Base-by-base conservation (phyloP, 2,888 invertebrate genomes). In the Tipula confusa region DNA sequence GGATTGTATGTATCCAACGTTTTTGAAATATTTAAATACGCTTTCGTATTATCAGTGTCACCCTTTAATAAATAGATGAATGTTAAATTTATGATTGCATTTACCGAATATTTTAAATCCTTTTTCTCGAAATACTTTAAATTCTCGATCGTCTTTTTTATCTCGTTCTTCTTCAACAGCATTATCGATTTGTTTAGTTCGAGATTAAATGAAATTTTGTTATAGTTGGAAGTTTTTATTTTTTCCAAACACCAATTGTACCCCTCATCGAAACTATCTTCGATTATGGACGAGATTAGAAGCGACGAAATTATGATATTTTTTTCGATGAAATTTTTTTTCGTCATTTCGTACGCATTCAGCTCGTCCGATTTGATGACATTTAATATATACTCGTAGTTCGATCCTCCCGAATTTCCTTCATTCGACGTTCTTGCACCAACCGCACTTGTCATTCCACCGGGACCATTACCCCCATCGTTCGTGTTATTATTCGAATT, bases 171-270 rank as follows among this genome's bases (percentile, higher is more conserved):
- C 84, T 95, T 94, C 83, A 97, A 90, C 88, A 93, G 95, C 88
- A 95, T 95, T 85, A 96, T 93, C 0, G 96, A 96, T 89, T 97
- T 97, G 89, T 96, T 97, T 85, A 97, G 94, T 90, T 98, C 97
- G 85, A 98, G 90, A 91, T 95, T 98, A 86, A 94, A 95, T 79
- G 96, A 97, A 85, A 97, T 91, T 88, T 93, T 93, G 43, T 94
- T 92, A 87, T 95, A 96, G 88, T 93, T 94, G n/a, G 98, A 97
- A 82, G 95, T 94, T 88, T 97, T 97, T 83, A 99, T 95, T 28
- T 96, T 94, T 86, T 98, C 97, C 83, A 98, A 96, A 89, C 99
- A 99, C 98, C 98, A 98, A 86, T 90, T 91, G 86, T 93, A 93
- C 93, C 95, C 93, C 86, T 92, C 91, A 85, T 92, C 92, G 86